Evolutionary conservation across 2,113 vertebrate species (phyloP).

Genomic region (Leptosomus discolor): DNA sequence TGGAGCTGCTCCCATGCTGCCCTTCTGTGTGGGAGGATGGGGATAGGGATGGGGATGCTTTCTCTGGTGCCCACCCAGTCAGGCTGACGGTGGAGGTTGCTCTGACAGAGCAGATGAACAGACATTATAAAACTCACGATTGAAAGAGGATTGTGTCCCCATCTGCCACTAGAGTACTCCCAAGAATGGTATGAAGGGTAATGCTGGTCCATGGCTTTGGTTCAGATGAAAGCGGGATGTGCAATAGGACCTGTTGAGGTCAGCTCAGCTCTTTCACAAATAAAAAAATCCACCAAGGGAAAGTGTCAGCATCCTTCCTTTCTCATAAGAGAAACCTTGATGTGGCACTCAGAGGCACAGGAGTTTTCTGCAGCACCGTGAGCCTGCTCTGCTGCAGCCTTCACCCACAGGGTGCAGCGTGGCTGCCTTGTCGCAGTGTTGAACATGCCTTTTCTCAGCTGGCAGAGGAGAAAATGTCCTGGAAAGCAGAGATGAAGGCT

Average conservation of each 20-base stretch:
- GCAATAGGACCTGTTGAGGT: neutral
- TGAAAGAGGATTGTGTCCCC: neutral
- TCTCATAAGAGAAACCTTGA: neutral
- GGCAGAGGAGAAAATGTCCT: neutral
- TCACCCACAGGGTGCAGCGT: fast-evolving
- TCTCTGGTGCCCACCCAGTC: neutral
- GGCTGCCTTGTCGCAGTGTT: neutral
- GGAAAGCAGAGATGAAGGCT: neutral
- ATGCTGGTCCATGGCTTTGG: neutral
- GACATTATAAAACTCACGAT: neutral
- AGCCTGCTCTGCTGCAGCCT: neutral
- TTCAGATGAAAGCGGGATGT: neutral
- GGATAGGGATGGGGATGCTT: no score
- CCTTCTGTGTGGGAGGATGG: neutral
- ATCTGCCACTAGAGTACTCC: fast-evolving
- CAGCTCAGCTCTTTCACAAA: neutral
- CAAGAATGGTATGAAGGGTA: neutral
- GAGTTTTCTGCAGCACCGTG: neutral
- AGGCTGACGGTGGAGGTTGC: neutral
- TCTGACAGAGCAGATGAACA: neutral
- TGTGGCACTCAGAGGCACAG: neutral
- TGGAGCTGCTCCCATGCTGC: neutral
- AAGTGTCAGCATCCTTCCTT: neutral
- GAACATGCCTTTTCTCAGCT: neutral
- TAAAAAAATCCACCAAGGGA: neutral